These are phyloP conservation scores for Anoplophora glabripennis DNA, from an alignment of 1,140 invertebrate genomes.

Conservation along the genomic window DNA sequence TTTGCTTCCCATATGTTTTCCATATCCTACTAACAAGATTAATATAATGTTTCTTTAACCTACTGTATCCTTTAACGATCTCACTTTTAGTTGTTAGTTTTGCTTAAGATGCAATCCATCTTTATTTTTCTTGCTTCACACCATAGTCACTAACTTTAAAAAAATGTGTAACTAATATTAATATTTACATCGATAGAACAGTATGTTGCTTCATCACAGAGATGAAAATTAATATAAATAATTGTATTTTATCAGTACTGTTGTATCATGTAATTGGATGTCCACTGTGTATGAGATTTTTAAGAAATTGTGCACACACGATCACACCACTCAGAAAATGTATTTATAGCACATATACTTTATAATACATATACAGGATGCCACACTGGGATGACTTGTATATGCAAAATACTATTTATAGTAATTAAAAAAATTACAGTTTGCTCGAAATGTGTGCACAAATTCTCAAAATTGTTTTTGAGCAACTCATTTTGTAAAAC, in stretches of 20 bases:
- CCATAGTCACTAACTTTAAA: constrained; percentile 11
- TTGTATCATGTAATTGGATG: constrained; percentile 9
- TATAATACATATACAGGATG: too few species aligned
- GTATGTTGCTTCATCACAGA: constrained; percentile 18
- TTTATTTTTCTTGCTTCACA: constrained; percentile 16
- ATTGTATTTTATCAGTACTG: constrained; percentile 11
- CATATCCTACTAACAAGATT: constrained; percentile 14
- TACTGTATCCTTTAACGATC: not conserved
- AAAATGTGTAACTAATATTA: constrained; percentile 8
- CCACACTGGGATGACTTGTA: too few species aligned
- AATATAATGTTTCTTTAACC: constrained; percentile 15
- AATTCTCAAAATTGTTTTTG: constrained; percentile 17
- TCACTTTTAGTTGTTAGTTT: constrained; percentile 19
- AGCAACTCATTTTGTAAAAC: constrained; percentile 13
- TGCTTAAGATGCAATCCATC: constrained; percentile 4
- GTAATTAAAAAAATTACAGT: too few species aligned
- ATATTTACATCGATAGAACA: constrained; percentile 20
- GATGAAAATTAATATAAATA: constrained; percentile 3
- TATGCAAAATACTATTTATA: too few species aligned
- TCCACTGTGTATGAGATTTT: constrained; percentile 6
- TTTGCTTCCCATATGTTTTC: constrained; percentile 26
- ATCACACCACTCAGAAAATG: too few species aligned
- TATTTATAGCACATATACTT: too few species aligned
- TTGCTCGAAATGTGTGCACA: constrained; percentile 11
- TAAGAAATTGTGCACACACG: constrained; percentile 17